phyloP scores from a whole-genome alignment of 2,888 invertebrate genomes.

The Aromia moschata region DNA sequence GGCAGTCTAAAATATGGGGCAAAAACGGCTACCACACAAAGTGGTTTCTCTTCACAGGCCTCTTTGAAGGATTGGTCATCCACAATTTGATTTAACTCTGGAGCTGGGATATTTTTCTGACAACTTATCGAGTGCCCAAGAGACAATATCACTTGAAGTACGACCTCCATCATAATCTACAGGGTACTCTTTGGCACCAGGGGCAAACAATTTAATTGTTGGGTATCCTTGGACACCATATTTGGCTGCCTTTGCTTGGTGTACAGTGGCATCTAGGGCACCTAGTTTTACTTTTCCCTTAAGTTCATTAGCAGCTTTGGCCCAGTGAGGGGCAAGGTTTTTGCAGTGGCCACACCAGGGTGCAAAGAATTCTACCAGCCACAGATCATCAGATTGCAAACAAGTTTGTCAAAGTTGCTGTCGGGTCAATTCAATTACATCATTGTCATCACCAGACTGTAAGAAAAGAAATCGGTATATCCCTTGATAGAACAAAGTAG shows the following conservation, averaged over 20 bases:
- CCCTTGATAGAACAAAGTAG: too few relatives aligned
- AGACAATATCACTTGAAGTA: slow-evolving; percentile 87
- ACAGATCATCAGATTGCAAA: slow-evolving; percentile 94
- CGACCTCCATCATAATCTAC: slow-evolving; percentile 94
- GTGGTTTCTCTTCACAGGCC: slow-evolving; percentile 85
- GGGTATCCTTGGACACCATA: slow-evolving; percentile 95
- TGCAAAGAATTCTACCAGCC: slow-evolving; percentile 98
- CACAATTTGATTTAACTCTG: slow-evolving; percentile 76
- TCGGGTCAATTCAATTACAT: slow-evolving; percentile 96
- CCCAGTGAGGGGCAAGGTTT: slow-evolving; percentile 96
- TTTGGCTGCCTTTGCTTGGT: slow-evolving; percentile 81
- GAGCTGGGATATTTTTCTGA: slow-evolving; percentile 89
- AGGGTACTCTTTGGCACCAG: slow-evolving; percentile 78
- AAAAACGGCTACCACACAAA: slow-evolving; percentile 92
- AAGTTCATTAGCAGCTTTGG: slow-evolving; percentile 90
- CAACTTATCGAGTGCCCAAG: slow-evolving; percentile 87
- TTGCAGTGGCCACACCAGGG: slow-evolving; percentile 98
- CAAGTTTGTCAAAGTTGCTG: slow-evolving; percentile 91
- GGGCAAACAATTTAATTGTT: slow-evolving; percentile 91
- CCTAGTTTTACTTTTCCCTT: slow-evolving; percentile 97
- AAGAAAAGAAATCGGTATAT: too few relatives aligned
- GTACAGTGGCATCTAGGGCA: slow-evolving; percentile 94
- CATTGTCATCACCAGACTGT: slow-evolving; percentile 62
- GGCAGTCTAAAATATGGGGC: slow-evolving; percentile 96
- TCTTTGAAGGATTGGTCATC: slow-evolving; percentile 72